Evolutionary conservation across 2,113 vertebrate species (phyloP).

Genomic region (Phycodurus eques): DNA sequence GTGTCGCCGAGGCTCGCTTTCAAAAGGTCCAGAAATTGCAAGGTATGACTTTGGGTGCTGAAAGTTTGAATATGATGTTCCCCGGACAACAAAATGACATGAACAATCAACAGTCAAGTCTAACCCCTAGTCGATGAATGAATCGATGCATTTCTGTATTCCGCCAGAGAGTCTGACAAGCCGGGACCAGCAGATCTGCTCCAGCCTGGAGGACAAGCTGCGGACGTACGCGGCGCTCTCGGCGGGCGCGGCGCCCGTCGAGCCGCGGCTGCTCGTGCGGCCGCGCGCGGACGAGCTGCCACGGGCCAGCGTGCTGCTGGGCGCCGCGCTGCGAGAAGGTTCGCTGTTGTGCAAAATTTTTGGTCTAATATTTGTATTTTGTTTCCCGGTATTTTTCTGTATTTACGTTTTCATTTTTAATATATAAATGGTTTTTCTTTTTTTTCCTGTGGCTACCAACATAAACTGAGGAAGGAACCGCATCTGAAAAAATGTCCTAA

Average conservation of each 20-base stretch:
- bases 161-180: slow-evolving; percentile 73
- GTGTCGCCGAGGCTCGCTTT: slow-evolving; percentile 80
- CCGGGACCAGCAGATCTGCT: slow-evolving; percentile 90
- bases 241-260: slow-evolving; percentile 64
- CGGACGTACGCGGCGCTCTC: slow-evolving; percentile 80
- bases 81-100: too few species aligned
- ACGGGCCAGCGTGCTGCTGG: slow-evolving; percentile 77
- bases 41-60: slow-evolving; percentile 66
- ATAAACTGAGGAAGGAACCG: too few species aligned
- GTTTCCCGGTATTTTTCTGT: too few species aligned
- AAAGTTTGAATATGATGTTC: too few species aligned
- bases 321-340: slow-evolving; percentile 87
- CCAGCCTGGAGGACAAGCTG: slow-evolving; percentile 87
- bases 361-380: background rate
- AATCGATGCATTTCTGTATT: too few species aligned
- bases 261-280: slow-evolving; percentile 81
- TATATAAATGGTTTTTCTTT: background rate
- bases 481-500: too few species aligned
- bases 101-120: too few species aligned
- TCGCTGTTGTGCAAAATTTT: slow-evolving; percentile 28
- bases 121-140: too few species aligned
- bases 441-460: background rate
- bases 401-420: too few species aligned
- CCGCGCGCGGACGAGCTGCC: slow-evolving; percentile 80
- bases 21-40: slow-evolving; percentile 86